A percentile compares a stretch with the other conserved stretches of the same genome.
These are phyloP conservation scores for Calliopum simillimum DNA, from an alignment of 2,888 invertebrate genomes.

Conservation along the genomic window DNA sequence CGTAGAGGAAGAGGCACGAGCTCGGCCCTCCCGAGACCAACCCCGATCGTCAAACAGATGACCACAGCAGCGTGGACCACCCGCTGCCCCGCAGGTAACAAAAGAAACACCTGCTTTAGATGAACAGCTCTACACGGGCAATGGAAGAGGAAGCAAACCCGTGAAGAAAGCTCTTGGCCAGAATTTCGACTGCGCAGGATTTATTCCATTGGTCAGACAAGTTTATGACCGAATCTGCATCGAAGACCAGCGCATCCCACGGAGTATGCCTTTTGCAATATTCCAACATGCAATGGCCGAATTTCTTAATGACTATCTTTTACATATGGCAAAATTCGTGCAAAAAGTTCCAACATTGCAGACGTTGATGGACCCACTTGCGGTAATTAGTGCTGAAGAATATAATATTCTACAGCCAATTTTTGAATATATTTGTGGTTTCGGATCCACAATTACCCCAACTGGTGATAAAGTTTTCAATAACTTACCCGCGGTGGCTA, in stretches of 20 bases:
- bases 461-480: no score
- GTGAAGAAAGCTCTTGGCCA: constrained; percentile 21
- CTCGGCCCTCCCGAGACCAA: background rate
- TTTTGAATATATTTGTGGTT: no score
- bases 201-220: constrained; percentile 35
- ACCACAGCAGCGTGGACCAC: background rate
- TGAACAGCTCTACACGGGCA: constrained; percentile 22
- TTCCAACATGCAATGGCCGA: constrained; percentile 39
- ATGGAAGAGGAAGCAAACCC: constrained; percentile 26
- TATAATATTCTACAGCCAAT: no score
- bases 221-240: constrained; percentile 30
- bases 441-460: no score
- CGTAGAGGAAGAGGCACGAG: background rate
- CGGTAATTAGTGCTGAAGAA: no score
- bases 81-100: background rate
- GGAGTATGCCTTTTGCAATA: constrained; percentile 36
- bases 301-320: constrained; percentile 25
- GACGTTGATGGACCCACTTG: no score
- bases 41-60: background rate
- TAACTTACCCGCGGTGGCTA: no score
- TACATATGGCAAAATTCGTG: no score
- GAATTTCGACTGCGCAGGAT: constrained; percentile 24
- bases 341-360: no score
- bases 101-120: constrained; percentile 26
- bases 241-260: constrained; percentile 34